These are phyloP conservation scores for Prietella phreatophila DNA, from an alignment of 2,113 vertebrate species.

Conservation along the genomic window DNA sequence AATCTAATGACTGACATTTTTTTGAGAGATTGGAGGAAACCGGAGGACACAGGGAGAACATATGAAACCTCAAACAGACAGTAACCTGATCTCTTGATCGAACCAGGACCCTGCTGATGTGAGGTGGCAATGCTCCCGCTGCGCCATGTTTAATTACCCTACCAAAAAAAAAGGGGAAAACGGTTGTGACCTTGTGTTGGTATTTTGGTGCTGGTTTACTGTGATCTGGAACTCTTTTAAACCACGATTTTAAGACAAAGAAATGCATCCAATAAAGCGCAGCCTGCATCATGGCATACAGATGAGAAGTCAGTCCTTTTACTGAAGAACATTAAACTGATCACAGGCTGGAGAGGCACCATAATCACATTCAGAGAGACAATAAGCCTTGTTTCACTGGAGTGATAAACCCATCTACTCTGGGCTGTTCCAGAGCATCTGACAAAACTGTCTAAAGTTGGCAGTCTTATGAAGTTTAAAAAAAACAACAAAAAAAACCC, in stretches of 20 bases:
- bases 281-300: constrained; percentile 51
- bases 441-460: constrained; percentile 6
- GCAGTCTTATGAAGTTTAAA: neutral
- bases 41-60: neutral
- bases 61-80: neutral
- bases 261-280: constrained; percentile 73
- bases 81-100: neutral
- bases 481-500: no score
- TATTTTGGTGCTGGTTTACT: neutral
- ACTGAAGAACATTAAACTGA: constrained; percentile 50
- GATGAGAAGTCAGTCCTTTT: constrained; percentile 51
- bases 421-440: neutral
- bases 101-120: neutral
- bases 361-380: constrained; percentile 36
- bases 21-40: neutral
- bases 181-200: neutral
- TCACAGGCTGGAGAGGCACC: constrained; percentile 50
- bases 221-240: neutral
- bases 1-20: neutral
- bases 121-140: neutral
- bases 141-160: neutral
- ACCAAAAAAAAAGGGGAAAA: no score
- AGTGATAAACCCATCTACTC: constrained; percentile 46
- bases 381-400: constrained; percentile 22
- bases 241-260: constrained; percentile 68